phyloP scores from a whole-genome alignment of 2,113 vertebrate genomes.

The Pyxicephalus adspersus region DNA sequence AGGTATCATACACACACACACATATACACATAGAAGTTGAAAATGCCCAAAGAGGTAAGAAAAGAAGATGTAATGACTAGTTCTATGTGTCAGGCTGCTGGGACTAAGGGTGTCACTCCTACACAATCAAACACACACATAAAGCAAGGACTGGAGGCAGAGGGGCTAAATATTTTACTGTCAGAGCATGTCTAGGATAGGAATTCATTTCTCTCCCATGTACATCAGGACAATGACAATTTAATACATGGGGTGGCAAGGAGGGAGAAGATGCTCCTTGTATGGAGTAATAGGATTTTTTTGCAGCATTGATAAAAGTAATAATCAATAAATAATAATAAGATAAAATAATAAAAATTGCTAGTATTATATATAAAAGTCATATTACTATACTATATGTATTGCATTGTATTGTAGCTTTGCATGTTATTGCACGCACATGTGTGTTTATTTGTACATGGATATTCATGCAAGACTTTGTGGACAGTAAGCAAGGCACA shows the following conservation, averaged over 20 bases:
- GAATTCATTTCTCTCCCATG: slow-evolving; percentile 87
- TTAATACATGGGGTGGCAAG: slow-evolving; percentile 83
- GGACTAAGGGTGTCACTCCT: slow-evolving; percentile 73
- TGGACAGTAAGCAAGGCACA: too few relatives aligned
- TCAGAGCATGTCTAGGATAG: slow-evolving; percentile 78
- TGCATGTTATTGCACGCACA: background rate
- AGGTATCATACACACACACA: background rate
- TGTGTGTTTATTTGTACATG: background rate
- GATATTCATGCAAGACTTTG: background rate
- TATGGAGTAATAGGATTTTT: too few relatives aligned
- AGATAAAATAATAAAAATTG: too few relatives aligned
- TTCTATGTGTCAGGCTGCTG: slow-evolving; percentile 64
- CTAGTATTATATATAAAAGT: too few relatives aligned
- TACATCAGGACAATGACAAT: slow-evolving; percentile 88
- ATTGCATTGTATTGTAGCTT: too few relatives aligned
- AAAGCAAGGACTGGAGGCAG: slow-evolving; percentile 88
- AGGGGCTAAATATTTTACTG: slow-evolving; percentile 96
- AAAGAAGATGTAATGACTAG: slow-evolving; percentile 62
- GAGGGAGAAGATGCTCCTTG: slow-evolving; percentile 60
- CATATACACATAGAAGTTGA: slow-evolving; percentile 39
- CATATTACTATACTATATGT: too few relatives aligned
- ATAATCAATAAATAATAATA: too few relatives aligned
- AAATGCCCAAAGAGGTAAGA: slow-evolving; percentile 57
- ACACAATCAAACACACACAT: slow-evolving; percentile 77
- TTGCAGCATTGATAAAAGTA: too few relatives aligned